Evolutionary conservation across 2,888 invertebrate genomes (phyloP), one percentile per base, ranked within the genome.

Genomic region (Volucella inflata): DNA sequence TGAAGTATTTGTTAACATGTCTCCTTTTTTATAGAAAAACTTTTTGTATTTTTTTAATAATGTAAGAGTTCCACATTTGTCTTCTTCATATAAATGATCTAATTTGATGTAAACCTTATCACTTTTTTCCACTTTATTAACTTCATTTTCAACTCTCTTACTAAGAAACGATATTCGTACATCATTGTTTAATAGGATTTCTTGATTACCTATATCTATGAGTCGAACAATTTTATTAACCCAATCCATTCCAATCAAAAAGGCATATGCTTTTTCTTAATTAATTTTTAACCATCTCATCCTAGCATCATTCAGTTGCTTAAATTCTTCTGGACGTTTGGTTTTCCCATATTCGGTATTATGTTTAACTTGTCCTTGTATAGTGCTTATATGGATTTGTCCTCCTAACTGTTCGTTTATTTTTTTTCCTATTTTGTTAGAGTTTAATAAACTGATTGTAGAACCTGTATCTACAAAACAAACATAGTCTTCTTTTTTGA

Each of bases 221-320:
- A 38, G 8, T 14, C 12, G 2, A 36, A 55, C n/a, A 36, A 36
- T 55, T 38, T 55, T 68, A 21, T 12, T 42, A 9, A 62, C 14
- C 51, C 72, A 62, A 8, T 72, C 53, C 72, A 72, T 72, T 11
- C 51, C 72, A 14, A 72, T 17, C 21, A 72, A 51, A 14, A 72
- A 62, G n/a, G 53, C 74, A 12, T 72, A 60, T 51, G 12, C 14
- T 64, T 53, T 64, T 30, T 74, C 53, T 64, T 36, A 51, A 50
- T 51, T 40, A 14, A 72, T 60, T 53, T 62, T 72, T 14, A 42
- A 40, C 60, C 62, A 72, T 42, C 16, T 6, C 53, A 72, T 72
- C 12, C 50, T 50, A 17, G 50, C 50, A 50, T 17, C 21, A 2
- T 21, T 10, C 2, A 11, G 51, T 51, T 51, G 51, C 11, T 21